Conservation (phyloP, 2,888 invertebrate species). For the Polydrusus cervinus region DNA sequence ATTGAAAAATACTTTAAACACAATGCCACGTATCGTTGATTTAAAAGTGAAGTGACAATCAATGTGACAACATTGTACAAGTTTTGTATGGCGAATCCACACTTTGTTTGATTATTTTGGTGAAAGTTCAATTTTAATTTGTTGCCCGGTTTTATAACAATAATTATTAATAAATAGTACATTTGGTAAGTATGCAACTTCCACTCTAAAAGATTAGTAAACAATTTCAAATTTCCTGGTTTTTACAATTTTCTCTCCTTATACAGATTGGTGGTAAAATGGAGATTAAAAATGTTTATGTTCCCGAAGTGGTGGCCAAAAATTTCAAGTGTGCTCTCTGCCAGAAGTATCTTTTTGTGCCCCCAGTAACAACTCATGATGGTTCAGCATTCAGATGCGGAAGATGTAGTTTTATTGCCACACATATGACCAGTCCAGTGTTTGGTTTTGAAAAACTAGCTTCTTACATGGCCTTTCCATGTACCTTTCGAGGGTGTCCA, state of each 20-base stretch:
- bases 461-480: constrained; percentile 45
- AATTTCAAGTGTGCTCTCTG: constrained; percentile 52
- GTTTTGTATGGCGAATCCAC: no score
- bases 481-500: constrained; percentile 43
- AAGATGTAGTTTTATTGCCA: constrained; percentile 45
- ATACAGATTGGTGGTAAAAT: constrained; percentile 3
- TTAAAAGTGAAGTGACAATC: neutral
- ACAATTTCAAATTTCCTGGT: neutral
- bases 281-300: constrained; percentile 32
- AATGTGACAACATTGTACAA: neutral
- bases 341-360: constrained; percentile 52
- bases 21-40: neutral
- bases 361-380: constrained; percentile 52
- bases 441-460: constrained; percentile 49
- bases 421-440: constrained; percentile 35
- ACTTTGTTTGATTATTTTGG: no score
- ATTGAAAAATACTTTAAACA: no score
- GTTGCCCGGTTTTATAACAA: neutral
- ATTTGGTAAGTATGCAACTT: constrained; percentile 19
- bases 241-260: constrained; percentile 11
- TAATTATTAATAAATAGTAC: constrained; percentile 1
- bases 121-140: no score
- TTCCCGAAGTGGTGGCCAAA: constrained; percentile 40
- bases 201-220: neutral
- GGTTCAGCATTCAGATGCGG: constrained; percentile 49